Evolutionary conservation across 2,113 vertebrate species (phyloP).

Genomic region (Saccopteryx leptura): DNA sequence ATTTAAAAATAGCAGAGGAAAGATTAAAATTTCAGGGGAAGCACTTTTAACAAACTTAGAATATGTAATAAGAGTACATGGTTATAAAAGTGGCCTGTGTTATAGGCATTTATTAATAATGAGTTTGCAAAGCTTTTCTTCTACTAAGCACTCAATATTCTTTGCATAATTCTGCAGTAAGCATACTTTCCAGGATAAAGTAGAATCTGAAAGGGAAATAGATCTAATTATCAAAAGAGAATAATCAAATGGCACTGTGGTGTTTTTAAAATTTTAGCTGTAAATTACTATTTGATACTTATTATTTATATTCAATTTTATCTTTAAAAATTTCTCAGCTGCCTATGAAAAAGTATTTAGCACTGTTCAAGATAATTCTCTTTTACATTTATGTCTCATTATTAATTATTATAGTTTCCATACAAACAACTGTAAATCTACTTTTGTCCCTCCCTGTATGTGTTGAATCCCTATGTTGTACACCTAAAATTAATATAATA

Average conservation of each 20-base stretch:
- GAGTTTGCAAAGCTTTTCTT: background rate
- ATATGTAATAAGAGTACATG: background rate
- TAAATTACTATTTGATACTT: slow-evolving; percentile 1
- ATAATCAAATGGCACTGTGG: background rate
- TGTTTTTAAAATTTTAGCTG: background rate
- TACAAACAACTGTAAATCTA: background rate
- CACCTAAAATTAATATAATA: background rate
- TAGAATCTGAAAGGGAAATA: slow-evolving; percentile 2
- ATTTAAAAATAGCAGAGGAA: slow-evolving; percentile 5
- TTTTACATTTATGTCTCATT: background rate
- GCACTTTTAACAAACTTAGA: slow-evolving; percentile 10
- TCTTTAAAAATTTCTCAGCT: slow-evolving; percentile 15
- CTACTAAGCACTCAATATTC: slow-evolving; percentile 4
- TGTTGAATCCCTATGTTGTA: background rate
- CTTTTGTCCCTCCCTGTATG: background rate
- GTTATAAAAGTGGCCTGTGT: background rate
- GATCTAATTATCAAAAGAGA: background rate
- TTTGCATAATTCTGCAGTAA: background rate
- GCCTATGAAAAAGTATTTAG: background rate
- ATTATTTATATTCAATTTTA: background rate
- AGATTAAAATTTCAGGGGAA: slow-evolving; percentile 6
- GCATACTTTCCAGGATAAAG: background rate
- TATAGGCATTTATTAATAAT: background rate
- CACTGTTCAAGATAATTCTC: background rate
- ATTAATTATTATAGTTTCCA: background rate